phyloP scores from a whole-genome alignment of 2,113 vertebrate genomes.

The Anoura caudifer region DNA sequence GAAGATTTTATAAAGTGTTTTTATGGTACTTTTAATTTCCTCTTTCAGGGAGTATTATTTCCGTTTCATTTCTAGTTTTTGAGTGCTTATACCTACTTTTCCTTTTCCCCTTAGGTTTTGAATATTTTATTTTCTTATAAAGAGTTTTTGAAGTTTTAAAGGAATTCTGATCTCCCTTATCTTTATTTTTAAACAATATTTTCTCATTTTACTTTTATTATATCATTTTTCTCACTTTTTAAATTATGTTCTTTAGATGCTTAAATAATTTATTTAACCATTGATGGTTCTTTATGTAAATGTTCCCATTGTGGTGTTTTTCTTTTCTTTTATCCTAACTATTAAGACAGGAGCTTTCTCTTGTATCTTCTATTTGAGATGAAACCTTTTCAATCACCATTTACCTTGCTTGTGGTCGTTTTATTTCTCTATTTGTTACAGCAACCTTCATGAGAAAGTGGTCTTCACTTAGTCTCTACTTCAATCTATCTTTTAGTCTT shows the following conservation, averaged over 20 bases:
- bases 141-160: background rate
- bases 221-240: background rate
- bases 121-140: slow-evolving; percentile 9
- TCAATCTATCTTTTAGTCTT: background rate
- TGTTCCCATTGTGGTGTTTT: background rate
- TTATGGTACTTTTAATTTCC: slow-evolving; percentile 62
- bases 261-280: background rate
- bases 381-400: background rate
- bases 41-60: slow-evolving; percentile 39
- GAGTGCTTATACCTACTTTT: background rate
- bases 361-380: background rate
- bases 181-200: background rate
- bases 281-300: background rate
- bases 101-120: background rate
- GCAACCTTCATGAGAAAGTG: background rate
- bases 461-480: background rate
- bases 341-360: background rate
- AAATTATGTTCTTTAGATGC: background rate
- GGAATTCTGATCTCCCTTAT: background rate
- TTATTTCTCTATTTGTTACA: background rate
- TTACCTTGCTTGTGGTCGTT: background rate
- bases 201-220: background rate
- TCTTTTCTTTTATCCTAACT: background rate
- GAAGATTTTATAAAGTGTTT: slow-evolving; percentile 38
- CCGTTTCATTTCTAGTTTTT: slow-evolving; percentile 40